These are phyloP conservation scores for Caretta caretta DNA, from an alignment of 2,113 vertebrate species.

Conservation along the genomic window DNA sequence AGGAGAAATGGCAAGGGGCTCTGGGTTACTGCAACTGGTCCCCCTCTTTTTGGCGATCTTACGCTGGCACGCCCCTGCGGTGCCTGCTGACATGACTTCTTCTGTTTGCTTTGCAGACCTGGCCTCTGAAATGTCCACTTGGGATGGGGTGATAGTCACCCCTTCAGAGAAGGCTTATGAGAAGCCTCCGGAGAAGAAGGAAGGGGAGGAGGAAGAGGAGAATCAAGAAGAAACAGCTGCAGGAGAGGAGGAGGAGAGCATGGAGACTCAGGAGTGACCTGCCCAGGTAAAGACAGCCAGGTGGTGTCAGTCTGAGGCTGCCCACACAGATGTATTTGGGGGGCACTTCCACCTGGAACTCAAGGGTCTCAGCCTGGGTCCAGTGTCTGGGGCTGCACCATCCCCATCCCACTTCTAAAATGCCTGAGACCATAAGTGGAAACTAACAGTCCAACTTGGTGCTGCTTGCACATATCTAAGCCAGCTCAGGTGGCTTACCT, in stretches of 20 bases:
- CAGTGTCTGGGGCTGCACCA: background rate
- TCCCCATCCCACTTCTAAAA: background rate
- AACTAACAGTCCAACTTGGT: background rate
- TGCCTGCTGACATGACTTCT: background rate
- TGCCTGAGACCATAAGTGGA: background rate
- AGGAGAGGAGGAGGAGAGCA: conserved; percentile 93
- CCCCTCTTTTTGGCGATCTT: too few relatives aligned
- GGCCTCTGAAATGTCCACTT: conserved; percentile 94
- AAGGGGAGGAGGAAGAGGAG: conserved; percentile 93
- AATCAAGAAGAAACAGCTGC: conserved; percentile 88
- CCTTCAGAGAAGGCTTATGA: conserved; percentile 98
- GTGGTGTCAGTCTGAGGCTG: background rate
- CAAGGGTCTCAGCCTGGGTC: background rate
- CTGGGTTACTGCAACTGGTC: background rate
- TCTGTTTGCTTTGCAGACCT: conserved; percentile 80
- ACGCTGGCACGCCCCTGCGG: too few relatives aligned
- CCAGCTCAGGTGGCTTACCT: background rate
- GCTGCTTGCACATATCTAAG: background rate
- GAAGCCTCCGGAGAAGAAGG: conserved; percentile 96
- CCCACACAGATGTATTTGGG: too few relatives aligned
- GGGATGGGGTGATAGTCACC: conserved; percentile 97
- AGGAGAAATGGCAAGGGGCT: background rate
- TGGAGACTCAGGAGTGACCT: conserved; percentile 93
- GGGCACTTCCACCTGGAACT: background rate
- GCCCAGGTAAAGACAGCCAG: background rate